Evolutionary conservation across 2,797 vertebrate genomes (phyloP), one percentile per base, ranked within the genome.

Genomic region (Micropoecilia bifurca): DNA sequence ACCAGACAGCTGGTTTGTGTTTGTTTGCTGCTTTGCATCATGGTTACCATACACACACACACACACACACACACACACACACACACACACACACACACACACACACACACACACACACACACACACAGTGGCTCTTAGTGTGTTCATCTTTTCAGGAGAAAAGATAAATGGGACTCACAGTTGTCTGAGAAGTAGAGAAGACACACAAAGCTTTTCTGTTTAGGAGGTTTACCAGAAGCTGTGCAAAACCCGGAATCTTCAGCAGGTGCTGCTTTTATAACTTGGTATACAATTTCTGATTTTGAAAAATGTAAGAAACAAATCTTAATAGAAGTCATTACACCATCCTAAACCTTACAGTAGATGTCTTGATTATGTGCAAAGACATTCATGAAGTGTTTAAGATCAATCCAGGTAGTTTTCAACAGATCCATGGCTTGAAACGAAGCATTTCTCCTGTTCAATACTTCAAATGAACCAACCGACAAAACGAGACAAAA

Each of bases 1-100:
- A 85, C 74, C 86, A 74, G 61, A 86, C 93, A 92, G 88, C 87
- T 91, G 91, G 59, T 92, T 91, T 86, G 73, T 89, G 87, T 93
- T 91, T 93, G 89, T 92, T 90, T 90, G 87, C 87, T 84, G 74
- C 89, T 88, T 83, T 80, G 73, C 78, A 73, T 93, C 89, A 88
- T 86, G 88, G 88, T 85, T 90, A 88, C 83, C 87, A 82, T 84
- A 89, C 89, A 87, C 84, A 85, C 72, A 14, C 55, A 83, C 81
- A 81, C 84, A 89, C 90, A 87, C 87, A 81, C 55, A 30, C 53
- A 63, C 86, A 87, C 85, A 82, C 86, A n/a, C n/a, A n/a, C n/a
- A n/a, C n/a, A n/a, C n/a, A n/a, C n/a, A n/a, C n/a, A n/a, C n/a
- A n/a, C n/a, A n/a, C n/a, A n/a, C n/a, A n/a, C n/a, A n/a, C n/a